phyloP scores from a whole-genome alignment of 35 echinoderm and acorn worm species.

The Heliocidaris erythrogramma region DNA sequence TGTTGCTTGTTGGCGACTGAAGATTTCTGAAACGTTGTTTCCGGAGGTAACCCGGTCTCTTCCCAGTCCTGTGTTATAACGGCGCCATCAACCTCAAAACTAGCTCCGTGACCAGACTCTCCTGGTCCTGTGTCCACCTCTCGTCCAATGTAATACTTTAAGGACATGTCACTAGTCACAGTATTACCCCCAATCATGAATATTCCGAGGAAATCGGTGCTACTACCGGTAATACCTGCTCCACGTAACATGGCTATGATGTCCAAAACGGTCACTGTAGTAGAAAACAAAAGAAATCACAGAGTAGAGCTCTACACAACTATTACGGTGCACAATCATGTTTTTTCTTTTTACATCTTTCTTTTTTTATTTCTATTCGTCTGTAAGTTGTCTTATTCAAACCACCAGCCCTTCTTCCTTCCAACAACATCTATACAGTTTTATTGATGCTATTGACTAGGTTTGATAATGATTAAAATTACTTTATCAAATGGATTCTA shows the following conservation, averaged over 20 bases:
- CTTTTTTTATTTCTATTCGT: no score
- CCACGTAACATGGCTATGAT: not conserved
- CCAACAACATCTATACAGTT: no score
- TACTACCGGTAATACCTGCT: not conserved
- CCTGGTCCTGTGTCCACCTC: conserved; percentile 36
- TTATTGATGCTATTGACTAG: no score
- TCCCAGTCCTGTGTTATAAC: not conserved
- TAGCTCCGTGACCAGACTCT: conserved; percentile 18
- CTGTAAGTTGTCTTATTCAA: no score
- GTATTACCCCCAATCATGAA: not conserved
- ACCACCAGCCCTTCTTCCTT: no score
- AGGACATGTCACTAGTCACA: not conserved
- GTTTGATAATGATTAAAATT: no score
- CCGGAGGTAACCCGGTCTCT: not conserved
- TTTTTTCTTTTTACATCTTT: no score
- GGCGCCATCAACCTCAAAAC: not conserved
- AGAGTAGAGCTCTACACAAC: no score
- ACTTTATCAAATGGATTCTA: no score
- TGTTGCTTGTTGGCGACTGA: not conserved
- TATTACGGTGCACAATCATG: no score
- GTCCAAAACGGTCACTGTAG: not conserved
- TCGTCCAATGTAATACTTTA: conserved; percentile 26
- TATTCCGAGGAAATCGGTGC: not conserved
- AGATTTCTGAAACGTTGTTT: not conserved
- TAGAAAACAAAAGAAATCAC: not conserved